Conservation (phyloP, 2,797 vertebrate species). For the Erpetoichthys calabaricus region DNA sequence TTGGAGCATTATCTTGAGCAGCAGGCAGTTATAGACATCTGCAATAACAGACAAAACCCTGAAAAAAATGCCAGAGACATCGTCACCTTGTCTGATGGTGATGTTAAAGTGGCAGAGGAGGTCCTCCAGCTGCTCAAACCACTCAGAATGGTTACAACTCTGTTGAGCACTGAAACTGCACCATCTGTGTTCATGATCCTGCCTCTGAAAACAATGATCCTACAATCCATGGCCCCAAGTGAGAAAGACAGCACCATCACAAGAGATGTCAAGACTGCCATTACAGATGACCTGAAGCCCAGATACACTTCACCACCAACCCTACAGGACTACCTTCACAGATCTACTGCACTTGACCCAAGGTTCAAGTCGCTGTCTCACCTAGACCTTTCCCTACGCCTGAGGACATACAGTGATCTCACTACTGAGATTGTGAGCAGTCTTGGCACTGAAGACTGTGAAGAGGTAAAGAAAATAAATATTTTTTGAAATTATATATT, state of each 20-base stretch:
- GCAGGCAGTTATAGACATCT: no score
- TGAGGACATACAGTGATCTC: neutral
- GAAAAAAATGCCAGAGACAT: constrained; percentile 5
- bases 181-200: constrained; percentile 20
- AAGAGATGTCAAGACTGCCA: constrained; percentile 17
- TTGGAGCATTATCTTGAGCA: no score
- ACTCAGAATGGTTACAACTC: constrained; percentile 12
- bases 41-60: no score
- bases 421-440: neutral
- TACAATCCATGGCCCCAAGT: constrained; percentile 17
- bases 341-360: neutral
- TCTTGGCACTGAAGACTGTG: no score
- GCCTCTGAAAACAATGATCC: constrained; percentile 17
- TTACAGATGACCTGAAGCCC: constrained; percentile 11
- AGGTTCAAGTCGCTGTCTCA: no score
- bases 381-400: neutral
- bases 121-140: constrained; percentile 16
- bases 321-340: constrained; percentile 6
- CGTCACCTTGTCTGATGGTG: constrained; percentile 14
- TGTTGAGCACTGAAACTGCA: constrained; percentile 12
- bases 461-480: constrained; percentile 6
- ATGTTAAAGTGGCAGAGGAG: constrained; percentile 13
- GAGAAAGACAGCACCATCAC: constrained; percentile 15
- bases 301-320: constrained; percentile 10
- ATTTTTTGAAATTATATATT: constrained; percentile 3